These are phyloP conservation scores for Drosophila macrospina DNA, from an alignment of 2,888 invertebrate genomes.

Conservation along the genomic window DNA sequence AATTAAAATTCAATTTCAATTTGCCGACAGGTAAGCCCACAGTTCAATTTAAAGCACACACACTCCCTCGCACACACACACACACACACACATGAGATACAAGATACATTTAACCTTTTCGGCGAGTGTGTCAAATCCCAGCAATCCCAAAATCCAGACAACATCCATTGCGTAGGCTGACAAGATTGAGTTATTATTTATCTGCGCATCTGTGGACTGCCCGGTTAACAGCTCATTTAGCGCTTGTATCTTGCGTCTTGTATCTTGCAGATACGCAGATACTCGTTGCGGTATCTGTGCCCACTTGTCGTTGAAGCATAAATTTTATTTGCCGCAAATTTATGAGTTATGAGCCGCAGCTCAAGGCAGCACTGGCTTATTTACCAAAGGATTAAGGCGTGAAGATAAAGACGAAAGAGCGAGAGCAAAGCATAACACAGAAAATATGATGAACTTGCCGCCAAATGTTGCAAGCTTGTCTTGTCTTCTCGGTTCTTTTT, in stretches of 20 bases:
- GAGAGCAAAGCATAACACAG: conserved; percentile 10
- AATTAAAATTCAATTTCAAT: conserved; percentile 79
- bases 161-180: conserved; percentile 52
- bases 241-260: conserved; percentile 51
- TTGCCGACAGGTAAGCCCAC: conserved; percentile 50
- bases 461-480: conserved; percentile 48
- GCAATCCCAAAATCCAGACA: neutral
- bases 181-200: conserved; percentile 76
- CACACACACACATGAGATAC: conserved; percentile 1
- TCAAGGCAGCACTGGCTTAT: conserved; percentile 47
- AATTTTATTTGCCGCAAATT: conserved; percentile 77
- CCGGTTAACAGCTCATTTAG: conserved; percentile 78
- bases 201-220: conserved; percentile 34
- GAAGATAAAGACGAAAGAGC: conserved; percentile 21
- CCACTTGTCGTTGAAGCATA: conserved; percentile 59
- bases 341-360: conserved; percentile 61
- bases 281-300: conserved; percentile 28
- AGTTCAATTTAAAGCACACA: conserved; percentile 18
- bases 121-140: neutral
- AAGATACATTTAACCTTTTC: conserved; percentile 38
- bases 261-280: conserved; percentile 32
- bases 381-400: conserved; percentile 74
- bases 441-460: conserved; percentile 62
- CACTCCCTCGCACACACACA: neutral
- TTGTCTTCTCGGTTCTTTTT: neutral